These are phyloP conservation scores for Oxyteleia sp. DNA, from an alignment of 2,888 invertebrate species.

Conservation along the genomic window DNA sequence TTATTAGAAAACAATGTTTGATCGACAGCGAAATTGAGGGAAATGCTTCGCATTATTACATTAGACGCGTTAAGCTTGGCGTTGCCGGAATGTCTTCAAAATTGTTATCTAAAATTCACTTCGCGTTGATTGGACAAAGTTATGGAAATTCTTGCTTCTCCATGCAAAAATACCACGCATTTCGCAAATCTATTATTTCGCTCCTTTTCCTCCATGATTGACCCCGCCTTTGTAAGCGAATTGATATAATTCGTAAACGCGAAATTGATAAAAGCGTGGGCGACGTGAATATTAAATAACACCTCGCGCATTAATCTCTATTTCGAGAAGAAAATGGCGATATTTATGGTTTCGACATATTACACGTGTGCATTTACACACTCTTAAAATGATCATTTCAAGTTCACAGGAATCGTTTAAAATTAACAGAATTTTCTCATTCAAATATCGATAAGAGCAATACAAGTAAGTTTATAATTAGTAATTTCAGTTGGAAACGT, in stretches of 20 bases:
- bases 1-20: constrained; percentile 9
- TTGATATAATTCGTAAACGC: constrained; percentile 29
- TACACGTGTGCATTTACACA: neutral
- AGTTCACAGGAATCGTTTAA: no score
- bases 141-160: constrained; percentile 45
- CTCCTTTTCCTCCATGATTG: constrained; percentile 26
- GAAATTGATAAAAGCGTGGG: constrained; percentile 29
- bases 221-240: constrained; percentile 26
- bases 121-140: constrained; percentile 49
- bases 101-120: constrained; percentile 32
- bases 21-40: constrained; percentile 6
- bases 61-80: constrained; percentile 11
- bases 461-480: no score
- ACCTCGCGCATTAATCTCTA: constrained; percentile 1
- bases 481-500: no score
- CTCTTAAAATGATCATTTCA: no score
- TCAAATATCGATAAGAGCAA: no score
- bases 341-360: constrained; percentile 31
- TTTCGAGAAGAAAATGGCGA: constrained; percentile 1
- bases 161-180: constrained; percentile 47
- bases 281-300: constrained; percentile 29
- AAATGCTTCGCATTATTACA: constrained; percentile 32
- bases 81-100: constrained; percentile 36
- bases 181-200: constrained; percentile 30
- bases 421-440: no score